Percentiles rank a stretch among this genome's conserved stretches.
These are phyloP conservation scores for Caenorhabditis auriculariae DNA, from an alignment of 2,888 invertebrate species.

Conservation along the genomic window DNA sequence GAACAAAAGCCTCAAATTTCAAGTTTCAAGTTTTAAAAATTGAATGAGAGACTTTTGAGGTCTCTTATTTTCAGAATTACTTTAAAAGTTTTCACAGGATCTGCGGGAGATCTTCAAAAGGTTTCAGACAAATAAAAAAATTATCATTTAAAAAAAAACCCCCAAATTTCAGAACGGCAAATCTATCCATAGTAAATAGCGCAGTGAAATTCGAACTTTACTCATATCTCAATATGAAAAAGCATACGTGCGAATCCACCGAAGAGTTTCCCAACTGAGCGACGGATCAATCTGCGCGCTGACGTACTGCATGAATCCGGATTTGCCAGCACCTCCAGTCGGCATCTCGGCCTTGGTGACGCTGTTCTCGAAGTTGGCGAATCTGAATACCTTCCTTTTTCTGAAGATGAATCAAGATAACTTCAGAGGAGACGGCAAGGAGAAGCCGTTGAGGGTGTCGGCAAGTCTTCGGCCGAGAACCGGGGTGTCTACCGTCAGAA, in stretches of 20 bases:
- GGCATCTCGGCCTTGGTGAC: slow-evolving; percentile 67
- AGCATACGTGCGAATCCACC: slow-evolving; percentile 71
- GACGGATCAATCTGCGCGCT: slow-evolving; percentile 77
- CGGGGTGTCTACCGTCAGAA: slow-evolving; percentile 55
- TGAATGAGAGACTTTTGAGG: no score
- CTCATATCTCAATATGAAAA: no score
- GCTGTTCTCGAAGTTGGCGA: slow-evolving; percentile 42
- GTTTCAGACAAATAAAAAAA: no score
- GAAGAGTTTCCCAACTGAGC: slow-evolving; percentile 82
- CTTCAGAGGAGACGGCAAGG: slow-evolving; percentile 76
- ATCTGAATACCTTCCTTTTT: slow-evolving; percentile 5
- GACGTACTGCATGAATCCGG: slow-evolving; percentile 80
- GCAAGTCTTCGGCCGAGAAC: slow-evolving; percentile 79
- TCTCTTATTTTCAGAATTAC: no score
- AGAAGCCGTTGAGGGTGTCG: slow-evolving; percentile 82
- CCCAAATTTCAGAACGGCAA: no score
- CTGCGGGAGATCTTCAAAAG: no score
- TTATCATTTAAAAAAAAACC: no score
- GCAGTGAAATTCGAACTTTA: no score
- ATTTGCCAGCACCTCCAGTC: slow-evolving; percentile 69
- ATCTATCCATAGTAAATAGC: no score
- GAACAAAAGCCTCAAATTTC: no score
- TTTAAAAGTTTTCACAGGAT: no score
- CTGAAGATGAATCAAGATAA: neutral
- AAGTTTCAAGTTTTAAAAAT: no score